Conservation (phyloP, 2,797 vertebrate species). For the Neopelma chrysocephalum region DNA sequence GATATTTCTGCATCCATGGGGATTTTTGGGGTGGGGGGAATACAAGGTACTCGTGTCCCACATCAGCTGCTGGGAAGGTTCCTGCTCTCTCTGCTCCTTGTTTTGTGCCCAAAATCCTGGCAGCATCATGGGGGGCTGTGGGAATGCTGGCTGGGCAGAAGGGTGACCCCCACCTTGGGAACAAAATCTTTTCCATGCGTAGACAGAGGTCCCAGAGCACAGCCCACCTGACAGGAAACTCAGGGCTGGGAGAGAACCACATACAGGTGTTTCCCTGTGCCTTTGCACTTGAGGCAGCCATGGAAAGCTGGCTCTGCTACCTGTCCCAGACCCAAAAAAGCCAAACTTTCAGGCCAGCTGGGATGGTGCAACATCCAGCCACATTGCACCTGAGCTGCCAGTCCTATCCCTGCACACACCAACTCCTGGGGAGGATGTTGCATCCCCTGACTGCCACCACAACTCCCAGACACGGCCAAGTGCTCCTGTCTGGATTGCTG, state of each 20-base stretch:
- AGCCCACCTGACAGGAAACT: not conserved
- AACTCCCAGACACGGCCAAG: not conserved
- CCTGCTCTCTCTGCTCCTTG: not conserved
- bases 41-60: fast-evolving
- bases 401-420: fast-evolving
- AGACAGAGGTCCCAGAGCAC: fast-evolving
- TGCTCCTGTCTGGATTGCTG: not conserved
- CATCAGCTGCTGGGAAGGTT: not conserved
- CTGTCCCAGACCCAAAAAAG: not conserved
- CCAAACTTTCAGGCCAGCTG: not conserved
- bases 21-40: not conserved
- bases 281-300: not conserved
- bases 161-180: fast-evolving
- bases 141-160: not conserved
- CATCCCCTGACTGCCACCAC: not conserved
- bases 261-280: not conserved
- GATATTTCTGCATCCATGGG: not conserved
- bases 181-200: not conserved
- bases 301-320: not conserved
- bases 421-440: fast-evolving
- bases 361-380: not conserved
- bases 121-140: not conserved
- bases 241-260: not conserved
- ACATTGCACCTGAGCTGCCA: not conserved
- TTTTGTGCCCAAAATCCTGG: not conserved